Evolutionary conservation across 2,797 vertebrate species (phyloP), one percentile per base, ranked within the genome.

Genomic region (Rhinella marina): DNA sequence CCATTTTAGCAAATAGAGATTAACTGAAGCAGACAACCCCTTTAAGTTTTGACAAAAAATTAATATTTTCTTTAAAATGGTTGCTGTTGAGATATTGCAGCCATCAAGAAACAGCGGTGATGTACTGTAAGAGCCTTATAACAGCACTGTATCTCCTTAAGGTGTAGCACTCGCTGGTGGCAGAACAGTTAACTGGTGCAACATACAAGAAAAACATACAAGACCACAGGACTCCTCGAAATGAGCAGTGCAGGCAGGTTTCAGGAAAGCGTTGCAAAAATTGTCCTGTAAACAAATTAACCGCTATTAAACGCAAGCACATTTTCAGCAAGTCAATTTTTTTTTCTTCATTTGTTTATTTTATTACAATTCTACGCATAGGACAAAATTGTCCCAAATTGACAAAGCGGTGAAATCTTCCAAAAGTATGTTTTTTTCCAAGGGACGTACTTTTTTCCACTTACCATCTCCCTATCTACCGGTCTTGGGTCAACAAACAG

Each of bases 401-500:
- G 73, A 61, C 84, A 70, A 61, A 81, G 16, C 52, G 73, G 88
- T 66, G n/a, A 79, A 86, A 84, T 86, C 80, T 54, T 3, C 62
- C 19, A 81, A 88, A 41, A 85, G 70, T 73, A 73, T 57, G 66
- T 56, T 86, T 83, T 86, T 88, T 89, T 86, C 78, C 84, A 19
- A 64, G 52, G 73, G n/a, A 62, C 84, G 25, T 84, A 79, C 82
- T 79, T 86, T 86, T 89, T 89, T 89, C 88, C 88, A 89, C 79
- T 89, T 86, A 86, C 88, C 88, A 78, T 89, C 79, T 72, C 80
- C 84, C 72, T 86, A 89, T 89, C 88, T 86, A 79, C 61, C 85
- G 62, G 73, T 57, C 73, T 73, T 84, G 81, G 85, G 41, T 89
- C 88, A 89, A 89, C 88, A 89, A 89, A 86, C 88, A 89, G 62